These are phyloP conservation scores for Atrichornis clamosus DNA, from an alignment of 2,113 vertebrate genomes.

Conservation along the genomic window DNA sequence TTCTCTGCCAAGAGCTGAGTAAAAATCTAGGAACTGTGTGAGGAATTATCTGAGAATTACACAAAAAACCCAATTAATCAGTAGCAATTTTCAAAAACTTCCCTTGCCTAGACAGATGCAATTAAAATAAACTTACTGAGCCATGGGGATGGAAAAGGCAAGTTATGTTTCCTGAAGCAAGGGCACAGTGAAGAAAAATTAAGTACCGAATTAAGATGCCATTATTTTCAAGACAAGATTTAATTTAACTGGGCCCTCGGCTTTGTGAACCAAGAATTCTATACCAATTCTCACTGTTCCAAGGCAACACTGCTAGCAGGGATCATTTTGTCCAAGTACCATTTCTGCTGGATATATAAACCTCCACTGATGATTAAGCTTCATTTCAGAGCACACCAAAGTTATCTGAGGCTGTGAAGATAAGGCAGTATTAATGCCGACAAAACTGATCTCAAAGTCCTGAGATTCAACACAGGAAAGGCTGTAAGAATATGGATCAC, in stretches of 20 bases:
- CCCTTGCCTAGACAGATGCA: not conserved
- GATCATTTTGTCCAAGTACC: not conserved
- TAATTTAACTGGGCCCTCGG: not conserved
- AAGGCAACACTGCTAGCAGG: not conserved
- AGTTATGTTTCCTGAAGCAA: not conserved
- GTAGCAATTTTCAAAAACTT: not conserved
- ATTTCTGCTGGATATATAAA: not conserved
- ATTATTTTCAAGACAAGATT: not conserved
- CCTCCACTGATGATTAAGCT: not conserved
- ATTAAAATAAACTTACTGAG: not conserved
- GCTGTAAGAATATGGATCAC: not conserved
- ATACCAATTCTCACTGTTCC: not conserved
- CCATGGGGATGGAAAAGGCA: not conserved
- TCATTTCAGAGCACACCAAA: not conserved
- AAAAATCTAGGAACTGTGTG: not conserved
- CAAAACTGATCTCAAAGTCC: not conserved
- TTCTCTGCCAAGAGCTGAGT: not conserved
- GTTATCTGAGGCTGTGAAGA: not conserved
- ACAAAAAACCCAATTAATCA: not conserved
- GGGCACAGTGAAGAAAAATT: not conserved
- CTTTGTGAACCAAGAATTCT: not conserved
- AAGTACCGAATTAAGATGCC: not conserved
- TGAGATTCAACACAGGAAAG: not conserved
- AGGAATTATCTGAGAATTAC: not conserved
- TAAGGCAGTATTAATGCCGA: not conserved